Evolutionary conservation across 2,797 vertebrate species (phyloP).

Genomic region (Enteromius afrohamiltoni): DNA sequence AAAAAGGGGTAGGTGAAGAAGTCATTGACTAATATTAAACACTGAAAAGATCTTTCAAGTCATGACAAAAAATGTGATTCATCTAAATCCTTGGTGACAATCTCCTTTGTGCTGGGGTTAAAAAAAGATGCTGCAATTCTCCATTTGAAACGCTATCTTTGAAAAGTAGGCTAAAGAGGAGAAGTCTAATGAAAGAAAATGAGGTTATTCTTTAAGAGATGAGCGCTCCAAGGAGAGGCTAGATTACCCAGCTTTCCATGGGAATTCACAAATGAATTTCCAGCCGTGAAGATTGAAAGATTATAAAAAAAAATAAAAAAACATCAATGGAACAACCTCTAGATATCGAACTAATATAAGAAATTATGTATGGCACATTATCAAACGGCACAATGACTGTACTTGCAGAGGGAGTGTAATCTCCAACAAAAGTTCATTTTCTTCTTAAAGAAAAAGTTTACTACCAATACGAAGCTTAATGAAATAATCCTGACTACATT

Average conservation of each 20-base stretch:
- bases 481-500: conserved; percentile 41
- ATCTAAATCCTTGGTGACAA: conserved; percentile 59
- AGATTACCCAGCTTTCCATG: conserved; percentile 67
- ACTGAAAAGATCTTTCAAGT: conserved; percentile 56
- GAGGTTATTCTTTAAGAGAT: conserved; percentile 69
- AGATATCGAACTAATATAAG: conserved; percentile 57
- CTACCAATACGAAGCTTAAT: conserved; percentile 45
- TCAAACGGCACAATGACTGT: conserved; percentile 48
- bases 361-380: conserved; percentile 55
- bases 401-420: conserved; percentile 50
- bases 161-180: conserved; percentile 71
- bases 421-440: conserved; percentile 50
- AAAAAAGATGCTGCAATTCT: conserved; percentile 59
- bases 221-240: conserved; percentile 65
- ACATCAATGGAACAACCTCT: conserved; percentile 58
- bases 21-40: conserved; percentile 62
- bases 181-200: conserved; percentile 69
- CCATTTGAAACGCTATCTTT: conserved; percentile 64
- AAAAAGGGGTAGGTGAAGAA: conserved; percentile 51
- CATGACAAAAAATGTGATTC: conserved; percentile 49
- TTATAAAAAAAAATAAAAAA: conserved; percentile 51
- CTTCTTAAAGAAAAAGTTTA: conserved; percentile 46
- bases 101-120: conserved; percentile 59
- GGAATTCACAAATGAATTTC: conserved; percentile 68
- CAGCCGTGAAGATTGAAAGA: conserved; percentile 58